A percentile compares a stretch with the other conserved stretches of the same genome.
These are phyloP conservation scores for Plagodis dolabraria DNA, from an alignment of 2,888 invertebrate species.

Conservation along the genomic window DNA sequence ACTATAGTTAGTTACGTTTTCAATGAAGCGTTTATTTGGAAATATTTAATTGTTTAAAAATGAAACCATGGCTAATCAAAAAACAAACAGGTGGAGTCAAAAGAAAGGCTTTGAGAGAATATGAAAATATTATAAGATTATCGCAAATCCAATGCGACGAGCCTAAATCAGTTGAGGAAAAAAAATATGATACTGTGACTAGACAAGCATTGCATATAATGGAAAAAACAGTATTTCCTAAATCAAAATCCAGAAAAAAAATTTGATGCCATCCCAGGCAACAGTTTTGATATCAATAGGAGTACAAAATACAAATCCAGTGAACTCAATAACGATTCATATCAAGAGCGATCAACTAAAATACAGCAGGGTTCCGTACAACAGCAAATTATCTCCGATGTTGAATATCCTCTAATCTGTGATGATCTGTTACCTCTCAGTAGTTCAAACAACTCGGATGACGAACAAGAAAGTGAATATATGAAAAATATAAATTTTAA, in stretches of 20 bases:
- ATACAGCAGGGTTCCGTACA: constrained; percentile 2
- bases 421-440: constrained; percentile 9
- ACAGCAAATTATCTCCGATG: constrained; percentile 3
- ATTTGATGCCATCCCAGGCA: no score
- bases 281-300: constrained; percentile 7
- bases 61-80: constrained; percentile 1
- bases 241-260: no score
- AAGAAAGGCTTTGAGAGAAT: constrained; percentile 9
- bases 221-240: constrained; percentile 1
- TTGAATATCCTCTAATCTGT: constrained; percentile 4
- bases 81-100: constrained; percentile 6
- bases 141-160: constrained; percentile 11
- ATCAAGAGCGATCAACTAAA: constrained; percentile 6
- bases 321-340: constrained; percentile 12
- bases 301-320: constrained; percentile 8
- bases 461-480: constrained; percentile 13
- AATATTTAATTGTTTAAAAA: no score
- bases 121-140: constrained; percentile 3
- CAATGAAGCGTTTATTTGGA: no score
- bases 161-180: constrained; percentile 7
- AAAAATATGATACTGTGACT: constrained; percentile 2
- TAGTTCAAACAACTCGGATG: constrained; percentile 12
- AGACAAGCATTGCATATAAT: constrained; percentile 1
- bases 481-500: constrained; percentile 10
- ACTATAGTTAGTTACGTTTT: constrained; percentile 1